Evolutionary conservation across 2,888 invertebrate genomes (phyloP).

Genomic region (Machimus rusticus): DNA sequence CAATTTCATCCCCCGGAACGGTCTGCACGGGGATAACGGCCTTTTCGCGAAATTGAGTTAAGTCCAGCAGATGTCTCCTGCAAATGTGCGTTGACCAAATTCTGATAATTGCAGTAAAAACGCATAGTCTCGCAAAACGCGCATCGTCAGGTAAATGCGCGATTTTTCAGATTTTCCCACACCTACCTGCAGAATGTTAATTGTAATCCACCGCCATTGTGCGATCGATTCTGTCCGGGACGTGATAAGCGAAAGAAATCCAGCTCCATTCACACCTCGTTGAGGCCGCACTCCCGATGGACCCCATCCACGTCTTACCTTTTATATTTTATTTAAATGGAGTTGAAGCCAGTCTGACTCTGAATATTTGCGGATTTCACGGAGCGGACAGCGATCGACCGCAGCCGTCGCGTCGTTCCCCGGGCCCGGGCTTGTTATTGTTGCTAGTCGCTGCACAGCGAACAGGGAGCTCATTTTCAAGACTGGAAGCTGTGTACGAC

Average conservation of each 20-base stretch:
- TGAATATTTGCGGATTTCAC: background rate
- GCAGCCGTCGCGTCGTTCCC: background rate
- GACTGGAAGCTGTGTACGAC: constrained; percentile 6
- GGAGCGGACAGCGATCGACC: background rate
- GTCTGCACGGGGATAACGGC: background rate
- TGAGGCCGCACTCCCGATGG: background rate
- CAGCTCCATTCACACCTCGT: background rate
- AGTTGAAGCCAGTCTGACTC: background rate
- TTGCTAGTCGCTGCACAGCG: background rate
- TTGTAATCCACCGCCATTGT: constrained; percentile 9
- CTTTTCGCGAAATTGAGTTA: background rate
- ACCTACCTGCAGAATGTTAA: constrained; percentile 15
- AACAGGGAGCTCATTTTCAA: constrained; percentile 7
- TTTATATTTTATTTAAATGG: background rate
- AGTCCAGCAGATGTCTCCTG: background rate
- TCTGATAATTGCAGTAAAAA: background rate
- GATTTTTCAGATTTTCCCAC: background rate
- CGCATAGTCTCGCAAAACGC: background rate
- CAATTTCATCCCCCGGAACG: background rate
- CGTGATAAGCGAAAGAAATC: constrained; percentile 18
- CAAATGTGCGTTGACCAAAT: background rate
- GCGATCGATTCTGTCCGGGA: background rate
- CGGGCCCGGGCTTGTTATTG: background rate
- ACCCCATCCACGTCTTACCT: background rate
- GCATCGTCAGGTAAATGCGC: background rate